Base-by-base conservation (phyloP, 2,888 invertebrate genomes). In the Thera obeliscata region DNA sequence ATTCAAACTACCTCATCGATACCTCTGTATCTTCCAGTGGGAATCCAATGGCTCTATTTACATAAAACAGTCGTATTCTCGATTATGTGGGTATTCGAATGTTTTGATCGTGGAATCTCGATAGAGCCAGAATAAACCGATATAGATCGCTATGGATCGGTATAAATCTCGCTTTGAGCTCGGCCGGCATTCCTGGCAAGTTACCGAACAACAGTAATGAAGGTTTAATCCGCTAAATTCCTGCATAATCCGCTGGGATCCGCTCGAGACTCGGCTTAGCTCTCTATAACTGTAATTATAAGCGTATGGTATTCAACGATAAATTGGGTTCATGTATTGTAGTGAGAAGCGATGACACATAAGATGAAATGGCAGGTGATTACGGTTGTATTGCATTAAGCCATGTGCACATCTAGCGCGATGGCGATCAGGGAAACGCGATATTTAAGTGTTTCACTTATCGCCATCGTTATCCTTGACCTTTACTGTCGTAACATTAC, bases 121-220 rank as follows among this genome's bases (percentile, higher is more conserved):
- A 66, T 72, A 57, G 66, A 63, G 67, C 67, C 64, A 54, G 62
- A 64, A 64, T 71, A 69, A 67, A 69, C 70, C 63, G 54, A 61
- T 68, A 68, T 69, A 69, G 61, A 70, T 68, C 68, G 66, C 36
- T 64, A 64, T 58, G 58, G 68, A 65, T 62, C 77, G 76, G 81
- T 81, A 83, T 86, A 87, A 90, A 90, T 88, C 86, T 84, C 81
- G 82, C 81, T 84, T 85, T 87, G 87, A 87, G 85, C 81, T 77
- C 80, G 77, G 70, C 75, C 73, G 75, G 82, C 81, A 86, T 88
- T 87, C 87, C 83, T 84, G 84, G 82, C 84, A 85, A 88, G 86
- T 87, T 85, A 83, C 85, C 82, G 86, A 87, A 88, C 86, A 87
- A 84, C 86, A 86, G 89, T 88, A 89, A 89, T 87, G 89, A 89